Percentiles rank a stretch among this genome's conserved stretches.
phyloP scores from a whole-genome alignment of 1,140 invertebrate genomes.

The Eufriesea mexicana region DNA sequence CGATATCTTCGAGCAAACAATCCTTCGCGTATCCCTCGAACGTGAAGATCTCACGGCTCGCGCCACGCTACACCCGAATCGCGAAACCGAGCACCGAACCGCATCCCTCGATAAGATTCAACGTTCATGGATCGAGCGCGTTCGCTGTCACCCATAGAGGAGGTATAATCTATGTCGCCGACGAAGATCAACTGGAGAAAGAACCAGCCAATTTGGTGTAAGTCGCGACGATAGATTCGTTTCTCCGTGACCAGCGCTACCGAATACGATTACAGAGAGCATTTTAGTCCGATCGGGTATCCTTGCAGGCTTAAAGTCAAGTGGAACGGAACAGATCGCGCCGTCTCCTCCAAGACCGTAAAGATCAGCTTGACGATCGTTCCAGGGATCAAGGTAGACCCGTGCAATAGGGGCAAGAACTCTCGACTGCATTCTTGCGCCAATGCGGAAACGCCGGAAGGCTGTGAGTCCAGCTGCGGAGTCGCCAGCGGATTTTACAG shows the following conservation, averaged over 20 bases:
- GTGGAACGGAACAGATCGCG: slow-evolving; percentile 80
- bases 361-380: slow-evolving; percentile 79
- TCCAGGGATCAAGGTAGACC: slow-evolving; percentile 68
- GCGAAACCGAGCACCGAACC: slow-evolving; percentile 71
- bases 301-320: slow-evolving; percentile 79
- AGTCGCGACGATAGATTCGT: slow-evolving; percentile 39
- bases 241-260: not conserved
- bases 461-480: slow-evolving; percentile 83
- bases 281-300: not conserved
- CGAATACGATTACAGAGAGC: no score
- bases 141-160: slow-evolving; percentile 83
- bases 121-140: slow-evolving; percentile 69
- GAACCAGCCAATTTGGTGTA: slow-evolving; percentile 74
- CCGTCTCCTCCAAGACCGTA: slow-evolving; percentile 76
- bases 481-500: slow-evolving; percentile 80
- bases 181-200: slow-evolving; percentile 76
- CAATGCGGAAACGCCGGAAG: slow-evolving; percentile 77
- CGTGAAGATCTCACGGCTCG: slow-evolving; percentile 64
- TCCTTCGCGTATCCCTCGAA: slow-evolving; percentile 64
- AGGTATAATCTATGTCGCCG: slow-evolving; percentile 84
- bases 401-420: slow-evolving; percentile 67
- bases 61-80: slow-evolving; percentile 72
- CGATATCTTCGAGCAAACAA: slow-evolving; percentile 57
- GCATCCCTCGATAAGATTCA: slow-evolving; percentile 70
- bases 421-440: slow-evolving; percentile 80